Conservation (phyloP, 1,140 invertebrate species). For the Pseudomyrmex dendroicus region DNA sequence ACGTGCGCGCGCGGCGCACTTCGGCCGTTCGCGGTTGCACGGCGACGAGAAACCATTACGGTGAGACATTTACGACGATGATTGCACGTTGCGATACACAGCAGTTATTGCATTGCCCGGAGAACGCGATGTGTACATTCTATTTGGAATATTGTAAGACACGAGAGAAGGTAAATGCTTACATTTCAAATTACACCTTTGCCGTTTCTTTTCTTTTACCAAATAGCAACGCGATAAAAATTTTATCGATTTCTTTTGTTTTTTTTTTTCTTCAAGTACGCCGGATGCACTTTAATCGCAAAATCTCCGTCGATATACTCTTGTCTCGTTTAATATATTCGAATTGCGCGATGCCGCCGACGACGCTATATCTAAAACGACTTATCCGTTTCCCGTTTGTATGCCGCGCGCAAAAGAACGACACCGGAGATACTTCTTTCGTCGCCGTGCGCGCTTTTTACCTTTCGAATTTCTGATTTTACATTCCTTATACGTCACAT, state of each 20-base stretch:
- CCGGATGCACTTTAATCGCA: conserved; percentile 16
- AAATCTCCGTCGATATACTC: conserved; percentile 9
- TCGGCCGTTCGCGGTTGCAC: not conserved
- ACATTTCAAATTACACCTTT: conserved; percentile 44
- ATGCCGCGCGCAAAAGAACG: not conserved
- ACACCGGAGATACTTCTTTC: not conserved
- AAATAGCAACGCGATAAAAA: not conserved
- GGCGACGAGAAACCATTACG: conserved; percentile 6
- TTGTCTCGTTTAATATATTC: conserved; percentile 1
- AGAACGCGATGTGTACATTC: not conserved
- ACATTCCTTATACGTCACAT: not conserved
- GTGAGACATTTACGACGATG: conserved; percentile 31
- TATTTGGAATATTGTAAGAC: conserved; percentile 28
- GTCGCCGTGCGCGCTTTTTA: not conserved
- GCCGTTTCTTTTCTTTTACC: conserved; percentile 15
- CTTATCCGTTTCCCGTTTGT: not conserved
- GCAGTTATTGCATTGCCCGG: conserved; percentile 12
- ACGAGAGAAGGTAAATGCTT: not conserved
- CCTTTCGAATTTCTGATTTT: not conserved
- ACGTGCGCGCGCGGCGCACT: too few relatives aligned
- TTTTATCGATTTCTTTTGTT: not conserved
- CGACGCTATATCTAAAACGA: conserved; percentile 4
- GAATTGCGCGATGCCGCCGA: not conserved
- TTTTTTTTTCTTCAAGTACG: not conserved
- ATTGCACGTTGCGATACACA: conserved; percentile 28